Evolutionary conservation across 2,797 vertebrate species (phyloP).

Genomic region (Sebastes diaconus): DNA sequence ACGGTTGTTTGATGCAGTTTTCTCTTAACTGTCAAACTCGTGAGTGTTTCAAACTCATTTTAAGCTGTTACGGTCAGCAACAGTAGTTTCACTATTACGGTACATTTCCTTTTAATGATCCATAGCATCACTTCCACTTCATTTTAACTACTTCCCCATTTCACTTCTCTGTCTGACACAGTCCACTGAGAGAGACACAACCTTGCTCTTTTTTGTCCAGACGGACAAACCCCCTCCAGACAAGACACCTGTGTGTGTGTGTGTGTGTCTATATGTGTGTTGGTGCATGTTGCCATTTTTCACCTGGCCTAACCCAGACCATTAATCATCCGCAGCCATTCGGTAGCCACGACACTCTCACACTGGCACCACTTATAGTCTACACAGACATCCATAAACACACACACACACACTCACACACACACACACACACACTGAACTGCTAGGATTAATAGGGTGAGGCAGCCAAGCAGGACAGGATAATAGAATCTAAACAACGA

Average conservation of each 20-base stretch:
- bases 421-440: constrained; percentile 15
- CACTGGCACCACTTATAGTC: constrained; percentile 27
- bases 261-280: not conserved
- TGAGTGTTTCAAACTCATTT: not conserved
- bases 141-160: constrained; percentile 45
- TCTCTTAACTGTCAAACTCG: not conserved
- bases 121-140: constrained; percentile 21
- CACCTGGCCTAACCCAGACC: constrained; percentile 32
- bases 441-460: constrained; percentile 59
- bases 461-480: constrained; percentile 59
- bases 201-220: constrained; percentile 7
- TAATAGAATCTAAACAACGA: constrained; percentile 73
- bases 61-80: not conserved
- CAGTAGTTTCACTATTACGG: constrained; percentile 12
- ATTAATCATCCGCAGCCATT: constrained; percentile 64
- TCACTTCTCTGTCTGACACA: constrained; percentile 41
- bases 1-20: not conserved
- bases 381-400: constrained; percentile 17
- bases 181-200: not conserved
- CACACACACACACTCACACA: constrained; percentile 27
- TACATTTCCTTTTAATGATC: constrained; percentile 19
- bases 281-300: constrained; percentile 37
- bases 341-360: constrained; percentile 24
- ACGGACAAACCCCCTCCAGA: constrained; percentile 7
- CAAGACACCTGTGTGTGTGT: constrained; percentile 31